phyloP scores from a whole-genome alignment of 2,113 vertebrate species.

The Pollachius pollachius region DNA sequence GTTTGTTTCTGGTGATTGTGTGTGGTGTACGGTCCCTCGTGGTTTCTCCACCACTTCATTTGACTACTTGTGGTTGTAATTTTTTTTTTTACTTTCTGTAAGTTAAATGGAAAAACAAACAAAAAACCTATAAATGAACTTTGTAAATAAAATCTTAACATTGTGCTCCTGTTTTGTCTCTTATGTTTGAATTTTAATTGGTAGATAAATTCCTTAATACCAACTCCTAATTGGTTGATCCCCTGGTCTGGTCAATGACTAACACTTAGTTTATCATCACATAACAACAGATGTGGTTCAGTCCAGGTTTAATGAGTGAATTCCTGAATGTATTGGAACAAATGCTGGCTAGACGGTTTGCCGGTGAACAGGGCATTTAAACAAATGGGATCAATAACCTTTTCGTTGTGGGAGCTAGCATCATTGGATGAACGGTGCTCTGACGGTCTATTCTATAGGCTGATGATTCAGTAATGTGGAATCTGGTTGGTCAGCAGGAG shows the following conservation, averaged over 20 bases:
- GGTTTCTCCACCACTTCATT: slow-evolving; percentile 4
- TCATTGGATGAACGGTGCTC: too few relatives aligned
- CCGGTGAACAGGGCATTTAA: too few relatives aligned
- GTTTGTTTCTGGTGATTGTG: slow-evolving; percentile 37
- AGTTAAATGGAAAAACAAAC: slow-evolving; percentile 63
- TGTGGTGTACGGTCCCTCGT: slow-evolving; percentile 2
- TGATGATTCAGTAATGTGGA: not conserved
- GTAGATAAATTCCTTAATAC: not conserved
- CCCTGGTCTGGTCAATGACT: too few relatives aligned
- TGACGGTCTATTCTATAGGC: too few relatives aligned
- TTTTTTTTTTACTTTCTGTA: slow-evolving; percentile 79
- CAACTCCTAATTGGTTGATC: too few relatives aligned
- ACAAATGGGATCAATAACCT: too few relatives aligned
- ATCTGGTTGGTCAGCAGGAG: slow-evolving; percentile 43
- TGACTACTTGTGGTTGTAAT: slow-evolving; percentile 18
- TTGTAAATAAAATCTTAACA: slow-evolving; percentile 95
- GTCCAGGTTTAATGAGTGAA: too few relatives aligned
- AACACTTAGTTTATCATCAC: too few relatives aligned
- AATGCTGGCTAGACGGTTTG: too few relatives aligned
- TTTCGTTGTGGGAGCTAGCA: too few relatives aligned
- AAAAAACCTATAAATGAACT: slow-evolving; percentile 67
- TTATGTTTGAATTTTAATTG: not conserved
- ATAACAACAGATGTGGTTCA: too few relatives aligned
- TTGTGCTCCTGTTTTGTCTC: slow-evolving; percentile 64
- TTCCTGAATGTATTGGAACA: too few relatives aligned